Percentiles rank a stretch among this genome's conserved stretches.
phyloP scores from a whole-genome alignment of 2,113 vertebrate species.

The Chiloscyllium plagiosum region DNA sequence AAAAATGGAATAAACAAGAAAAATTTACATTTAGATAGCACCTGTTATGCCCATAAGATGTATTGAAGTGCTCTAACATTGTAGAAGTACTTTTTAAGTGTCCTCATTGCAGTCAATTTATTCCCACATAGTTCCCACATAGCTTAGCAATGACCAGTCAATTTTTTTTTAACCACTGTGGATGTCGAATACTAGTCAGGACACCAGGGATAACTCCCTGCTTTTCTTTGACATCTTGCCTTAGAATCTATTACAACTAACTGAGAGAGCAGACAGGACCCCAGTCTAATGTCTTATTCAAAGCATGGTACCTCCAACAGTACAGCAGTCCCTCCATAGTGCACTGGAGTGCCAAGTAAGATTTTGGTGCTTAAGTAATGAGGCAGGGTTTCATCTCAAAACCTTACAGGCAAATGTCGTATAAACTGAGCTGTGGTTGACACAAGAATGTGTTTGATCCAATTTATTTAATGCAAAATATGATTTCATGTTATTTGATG shows the following conservation, averaged over 20 bases:
- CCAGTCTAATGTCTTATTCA: not conserved
- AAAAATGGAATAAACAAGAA: not conserved
- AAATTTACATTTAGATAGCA: not conserved
- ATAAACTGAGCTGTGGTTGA: not conserved
- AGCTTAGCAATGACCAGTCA: no score
- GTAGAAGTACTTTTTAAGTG: no score
- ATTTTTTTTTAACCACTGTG: no score
- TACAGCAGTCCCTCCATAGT: not conserved
- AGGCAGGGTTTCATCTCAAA: not conserved
- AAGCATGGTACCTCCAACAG: not conserved
- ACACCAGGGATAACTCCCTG: no score
- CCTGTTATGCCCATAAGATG: not conserved
- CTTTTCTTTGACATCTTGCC: no score
- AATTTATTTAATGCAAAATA: not conserved
- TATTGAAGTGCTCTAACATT: no score
- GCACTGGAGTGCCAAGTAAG: not conserved
- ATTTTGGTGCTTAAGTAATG: not conserved
- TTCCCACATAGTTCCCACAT: no score
- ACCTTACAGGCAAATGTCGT: not conserved
- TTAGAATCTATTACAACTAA: no score
- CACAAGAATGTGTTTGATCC: not conserved
- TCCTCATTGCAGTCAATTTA: no score
- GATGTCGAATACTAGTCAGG: no score
- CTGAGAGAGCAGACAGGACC: no score
- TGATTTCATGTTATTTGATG: not conserved